Evolutionary conservation across 1,140 invertebrate genomes (phyloP), one percentile per base, ranked within the genome.

Genomic region (Brachionus asplanchnoidis): DNA sequence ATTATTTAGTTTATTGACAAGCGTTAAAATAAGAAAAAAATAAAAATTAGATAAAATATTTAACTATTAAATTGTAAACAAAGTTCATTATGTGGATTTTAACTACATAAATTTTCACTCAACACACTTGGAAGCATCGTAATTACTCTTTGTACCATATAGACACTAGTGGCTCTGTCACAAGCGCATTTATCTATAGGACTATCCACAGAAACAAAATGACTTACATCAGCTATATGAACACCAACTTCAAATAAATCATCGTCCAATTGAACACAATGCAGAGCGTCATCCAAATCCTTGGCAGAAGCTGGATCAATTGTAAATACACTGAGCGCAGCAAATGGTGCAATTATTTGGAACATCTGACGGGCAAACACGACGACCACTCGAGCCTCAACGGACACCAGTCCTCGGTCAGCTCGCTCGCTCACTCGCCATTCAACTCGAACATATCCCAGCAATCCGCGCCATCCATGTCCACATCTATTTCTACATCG

Each of bases 201-300:
- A 4, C 93, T 92, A 66, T 91, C 92, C 88, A 94, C 93, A 77
- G 92, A 86, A 17, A 98, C 89, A 89, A 94, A 97, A 88, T 93
- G 93, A 3, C 93, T 92, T 0, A 97, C 95, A 91, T 98, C 96
- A 4, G 95, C 94, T 87, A 98, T 97, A 87, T 97, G 96, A 14
- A 98, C 95, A 20, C 95, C 95, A 75, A 97, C 92, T 91, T 95
- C 60, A 42, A 36, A 84, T 8, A 86, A 86, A 73, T 93, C 93
- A 89, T 94, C 93, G 1, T 86, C 87, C 4, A 91, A 87, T 53
- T 93, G 89, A 87, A 92, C 92, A 86, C 94, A 84, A 44, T 46
- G 42, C 8, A 84, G 14, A 5, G 83, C 83, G 42, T 84, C 83
- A 28, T 84, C 83, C 28, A 84, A 70, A 65, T 84, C 83, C 53